phyloP scores from a whole-genome alignment of 1,140 invertebrate species.

The Ooceraea biroi region DNA sequence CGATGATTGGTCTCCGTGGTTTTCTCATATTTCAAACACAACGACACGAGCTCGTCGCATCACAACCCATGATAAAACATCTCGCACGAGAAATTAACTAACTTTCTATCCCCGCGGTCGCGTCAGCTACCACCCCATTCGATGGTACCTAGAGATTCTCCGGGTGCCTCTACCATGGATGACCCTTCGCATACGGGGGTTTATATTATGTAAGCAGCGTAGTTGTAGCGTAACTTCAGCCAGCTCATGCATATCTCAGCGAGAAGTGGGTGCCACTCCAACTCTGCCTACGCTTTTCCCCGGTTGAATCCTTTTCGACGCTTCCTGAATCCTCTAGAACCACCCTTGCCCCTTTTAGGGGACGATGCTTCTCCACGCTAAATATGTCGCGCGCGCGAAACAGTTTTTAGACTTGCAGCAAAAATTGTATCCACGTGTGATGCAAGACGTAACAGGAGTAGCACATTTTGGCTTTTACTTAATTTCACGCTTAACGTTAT shows the following conservation, averaged over 20 bases:
- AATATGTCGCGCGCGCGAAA: conserved; percentile 19
- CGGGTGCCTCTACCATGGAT: conserved; percentile 67
- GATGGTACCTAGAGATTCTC: neutral
- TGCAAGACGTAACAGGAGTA: neutral
- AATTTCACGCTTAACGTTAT: neutral
- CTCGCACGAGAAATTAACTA: conserved; percentile 20
- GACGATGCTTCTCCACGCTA: conserved; percentile 2
- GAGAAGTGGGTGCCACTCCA: conserved; percentile 70
- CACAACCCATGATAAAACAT: conserved; percentile 27
- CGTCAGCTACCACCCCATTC: neutral
- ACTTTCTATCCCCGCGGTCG: neutral
- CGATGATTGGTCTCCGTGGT: neutral
- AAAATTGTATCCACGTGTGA: neutral
- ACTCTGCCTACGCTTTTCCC: conserved; percentile 65
- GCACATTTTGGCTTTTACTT: neutral
- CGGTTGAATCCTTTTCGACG: conserved; percentile 65
- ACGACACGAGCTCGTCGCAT: neutral
- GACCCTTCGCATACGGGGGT: conserved; percentile 72
- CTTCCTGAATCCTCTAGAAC: conserved; percentile 62
- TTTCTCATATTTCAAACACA: conserved; percentile 3
- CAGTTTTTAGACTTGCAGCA: conserved; percentile 8
- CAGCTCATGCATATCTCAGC: conserved; percentile 75
- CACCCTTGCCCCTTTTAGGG: conserved; percentile 30
- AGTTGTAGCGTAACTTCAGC: conserved; percentile 74
- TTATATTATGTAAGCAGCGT: conserved; percentile 82